These are phyloP conservation scores for Caerostris darwini DNA, from an alignment of 1,140 invertebrate species.

Conservation along the genomic window DNA sequence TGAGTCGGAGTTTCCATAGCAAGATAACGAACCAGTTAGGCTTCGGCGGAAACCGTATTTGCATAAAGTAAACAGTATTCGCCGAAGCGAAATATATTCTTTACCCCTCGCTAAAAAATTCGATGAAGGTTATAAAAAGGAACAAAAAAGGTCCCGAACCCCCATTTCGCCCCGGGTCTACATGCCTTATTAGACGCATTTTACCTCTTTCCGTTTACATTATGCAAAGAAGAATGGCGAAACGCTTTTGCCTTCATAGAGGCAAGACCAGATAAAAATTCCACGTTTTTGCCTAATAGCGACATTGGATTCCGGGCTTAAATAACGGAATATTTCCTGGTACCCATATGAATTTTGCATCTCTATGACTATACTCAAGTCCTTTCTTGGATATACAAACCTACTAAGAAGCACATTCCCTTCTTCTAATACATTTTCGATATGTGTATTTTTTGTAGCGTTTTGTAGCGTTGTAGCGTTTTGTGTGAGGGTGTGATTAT, in stretches of 20 bases:
- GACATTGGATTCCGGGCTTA: constrained; percentile 45
- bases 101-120: background rate
- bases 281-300: constrained; percentile 21
- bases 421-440: constrained; percentile 41
- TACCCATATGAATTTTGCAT: constrained; percentile 9
- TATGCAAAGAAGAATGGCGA: constrained; percentile 47
- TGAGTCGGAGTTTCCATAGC: background rate
- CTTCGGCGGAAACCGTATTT: constrained; percentile 21
- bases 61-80: constrained; percentile 36
- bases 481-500: background rate
- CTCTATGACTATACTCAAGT: background rate
- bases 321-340: constrained; percentile 37
- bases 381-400: background rate
- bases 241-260: constrained; percentile 49
- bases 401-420: background rate
- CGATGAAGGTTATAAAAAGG: background rate
- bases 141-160: constrained; percentile 26
- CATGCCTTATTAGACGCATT: constrained; percentile 50
- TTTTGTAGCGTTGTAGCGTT: too few relatives aligned
- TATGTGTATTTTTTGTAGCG: constrained; percentile 4
- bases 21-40: constrained; percentile 43
- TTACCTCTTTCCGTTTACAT: constrained; percentile 41
- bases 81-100: background rate
- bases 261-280: background rate
- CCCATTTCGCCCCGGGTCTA: background rate